Evolutionary conservation across 1,140 invertebrate species (phyloP).

Genomic region (Pygmarrhopalites habei): DNA sequence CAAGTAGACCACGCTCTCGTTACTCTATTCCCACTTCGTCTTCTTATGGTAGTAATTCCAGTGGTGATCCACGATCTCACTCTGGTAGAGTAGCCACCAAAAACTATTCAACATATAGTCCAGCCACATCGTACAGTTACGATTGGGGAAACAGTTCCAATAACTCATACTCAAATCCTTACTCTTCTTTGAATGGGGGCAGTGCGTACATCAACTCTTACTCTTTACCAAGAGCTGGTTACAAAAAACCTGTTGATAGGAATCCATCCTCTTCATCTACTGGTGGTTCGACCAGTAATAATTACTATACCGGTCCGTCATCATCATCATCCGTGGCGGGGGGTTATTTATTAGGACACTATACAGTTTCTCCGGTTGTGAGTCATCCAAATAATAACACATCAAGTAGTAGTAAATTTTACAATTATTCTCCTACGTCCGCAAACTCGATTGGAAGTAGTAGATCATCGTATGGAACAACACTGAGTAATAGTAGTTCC

Average conservation of each 20-base stretch:
- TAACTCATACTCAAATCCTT: background rate
- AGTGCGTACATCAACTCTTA: slow-evolving; percentile 9
- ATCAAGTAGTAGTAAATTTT: background rate
- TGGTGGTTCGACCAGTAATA: background rate
- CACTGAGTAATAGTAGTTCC: slow-evolving; percentile 7
- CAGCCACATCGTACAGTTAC: slow-evolving; percentile 3
- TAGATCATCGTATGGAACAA: background rate
- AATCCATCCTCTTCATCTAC: background rate
- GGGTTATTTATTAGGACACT: slow-evolving; percentile 36
- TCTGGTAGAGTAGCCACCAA: slow-evolving; percentile 1
- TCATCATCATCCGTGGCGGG: slow-evolving; percentile 16
- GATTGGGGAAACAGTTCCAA: slow-evolving; percentile 3
- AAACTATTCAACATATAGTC: no score
- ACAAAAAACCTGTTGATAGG: slow-evolving; percentile 5
- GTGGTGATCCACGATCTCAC: background rate
- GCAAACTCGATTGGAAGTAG: background rate
- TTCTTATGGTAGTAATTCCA: background rate
- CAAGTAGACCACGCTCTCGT: slow-evolving; percentile 7
- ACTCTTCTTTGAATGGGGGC: background rate
- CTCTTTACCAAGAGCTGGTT: slow-evolving; percentile 16
- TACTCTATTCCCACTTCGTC: slow-evolving; percentile 7
- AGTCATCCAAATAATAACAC: background rate
- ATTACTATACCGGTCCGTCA: slow-evolving; percentile 15
- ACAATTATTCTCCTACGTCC: slow-evolving; percentile 1
- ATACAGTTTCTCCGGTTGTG: slow-evolving; percentile 21